Evolutionary conservation across 2,888 invertebrate genomes (phyloP), one percentile per base, ranked within the genome.

Genomic region (Microplitis manilae): DNA sequence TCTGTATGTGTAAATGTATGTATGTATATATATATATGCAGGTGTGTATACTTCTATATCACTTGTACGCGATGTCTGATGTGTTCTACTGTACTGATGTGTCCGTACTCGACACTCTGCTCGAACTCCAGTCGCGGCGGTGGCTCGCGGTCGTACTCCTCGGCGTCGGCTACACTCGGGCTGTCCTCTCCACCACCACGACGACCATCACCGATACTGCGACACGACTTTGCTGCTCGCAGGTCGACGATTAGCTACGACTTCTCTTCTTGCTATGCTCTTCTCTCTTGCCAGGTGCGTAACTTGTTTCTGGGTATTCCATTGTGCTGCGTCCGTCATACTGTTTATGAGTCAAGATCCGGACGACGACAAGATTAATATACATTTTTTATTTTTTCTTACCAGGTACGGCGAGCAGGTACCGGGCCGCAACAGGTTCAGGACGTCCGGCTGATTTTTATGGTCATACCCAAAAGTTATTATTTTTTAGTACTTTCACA

Each of bases 111-210:
- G 30, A 9, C 67, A 39, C 67, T 38, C 30, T 20, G 1, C 15
- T 68, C 39, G 15, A 40, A 39, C 39, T 15, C 68, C 68, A 39
- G 40, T 68, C 40, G 17, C 40, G 50, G 50, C 5, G 8, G 50
- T 50, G 13, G 13, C 50, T 50, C 50, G 13, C 50, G 9, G 50
- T 50, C 50, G 13, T 13, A 50, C 50, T 50, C 50, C 50, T 50
- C 50, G 50, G 50, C 13, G 50, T 50, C 50, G 50, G 50, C 9
- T 50, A 50, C 8, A 50, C 50, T 50, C 50, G 13, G 50, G 50
- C 50, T 50, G 50, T 9, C 6, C 50, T 50, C 9, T 50, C 13
- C 71, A 20, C 69, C 70, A 59, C 59, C 70, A 50, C 50, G 30
- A 30, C 30, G 4, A 30, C 2, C 30, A 30, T 30, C 30, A 13